These are phyloP conservation scores for Formica selysi DNA, from an alignment of 1,140 invertebrate genomes.

Conservation along the genomic window DNA sequence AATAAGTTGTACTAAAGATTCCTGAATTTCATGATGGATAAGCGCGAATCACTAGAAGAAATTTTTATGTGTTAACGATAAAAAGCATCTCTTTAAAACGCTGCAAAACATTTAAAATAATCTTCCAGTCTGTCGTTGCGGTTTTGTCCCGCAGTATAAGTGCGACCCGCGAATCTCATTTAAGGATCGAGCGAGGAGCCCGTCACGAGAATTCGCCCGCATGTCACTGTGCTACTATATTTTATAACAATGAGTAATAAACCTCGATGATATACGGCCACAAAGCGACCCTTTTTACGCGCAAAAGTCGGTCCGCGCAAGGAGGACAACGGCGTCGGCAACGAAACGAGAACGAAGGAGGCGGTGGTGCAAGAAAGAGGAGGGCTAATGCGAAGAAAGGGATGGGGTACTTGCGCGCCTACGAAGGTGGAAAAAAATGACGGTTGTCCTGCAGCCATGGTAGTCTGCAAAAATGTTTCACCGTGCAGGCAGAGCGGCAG, in stretches of 20 bases:
- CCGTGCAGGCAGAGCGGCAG: constrained; percentile 60
- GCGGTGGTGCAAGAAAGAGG: constrained; percentile 42
- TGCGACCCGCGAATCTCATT: constrained; percentile 54
- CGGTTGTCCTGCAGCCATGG: constrained; percentile 72
- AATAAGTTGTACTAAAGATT: constrained; percentile 29
- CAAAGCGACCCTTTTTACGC: constrained; percentile 67
- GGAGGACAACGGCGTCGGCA: neutral
- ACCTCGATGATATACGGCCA: constrained; percentile 70
- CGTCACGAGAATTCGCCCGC: constrained; percentile 66
- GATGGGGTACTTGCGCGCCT: constrained; percentile 43
- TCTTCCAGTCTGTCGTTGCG: constrained; percentile 44
- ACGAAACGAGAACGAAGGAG: constrained; percentile 41
- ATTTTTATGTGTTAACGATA: constrained; percentile 42
- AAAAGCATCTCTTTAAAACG: constrained; percentile 51
- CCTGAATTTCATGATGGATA: constrained; percentile 47
- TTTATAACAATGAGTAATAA: constrained; percentile 76
- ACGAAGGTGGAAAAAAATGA: constrained; percentile 65
- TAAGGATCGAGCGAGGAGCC: constrained; percentile 48
- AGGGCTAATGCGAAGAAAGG: constrained; percentile 39
- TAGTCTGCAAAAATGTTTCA: constrained; percentile 78
- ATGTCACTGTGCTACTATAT: constrained; percentile 70
- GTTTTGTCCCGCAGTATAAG: constrained; percentile 53
- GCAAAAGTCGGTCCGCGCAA: constrained; percentile 28
- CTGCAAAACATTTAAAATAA: constrained; percentile 49
- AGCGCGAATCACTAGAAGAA: constrained; percentile 55